These are phyloP conservation scores for Agonopterix heracliana DNA, from an alignment of 2,888 invertebrate species.

Conservation along the genomic window DNA sequence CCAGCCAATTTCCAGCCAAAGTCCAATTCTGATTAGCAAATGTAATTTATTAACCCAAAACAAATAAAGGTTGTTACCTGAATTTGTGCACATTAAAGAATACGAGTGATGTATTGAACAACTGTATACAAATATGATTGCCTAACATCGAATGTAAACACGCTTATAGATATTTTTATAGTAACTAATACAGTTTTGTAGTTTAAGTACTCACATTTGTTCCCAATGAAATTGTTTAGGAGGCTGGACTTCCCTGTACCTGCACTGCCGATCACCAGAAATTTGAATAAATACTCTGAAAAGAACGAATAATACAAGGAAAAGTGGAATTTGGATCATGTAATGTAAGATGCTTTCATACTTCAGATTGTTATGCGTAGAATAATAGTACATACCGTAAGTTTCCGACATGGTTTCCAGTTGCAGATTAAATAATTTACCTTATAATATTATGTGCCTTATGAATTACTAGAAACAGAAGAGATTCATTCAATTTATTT, in stretches of 20 bases:
- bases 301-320: constrained; percentile 16
- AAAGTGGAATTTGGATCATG: neutral
- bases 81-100: too few relatives aligned
- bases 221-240: constrained; percentile 89
- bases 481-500: too few relatives aligned
- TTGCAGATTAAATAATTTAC: neutral
- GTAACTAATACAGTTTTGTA: neutral
- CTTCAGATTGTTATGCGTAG: neutral
- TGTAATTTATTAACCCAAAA: too few relatives aligned
- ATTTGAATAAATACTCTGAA: constrained; percentile 90
- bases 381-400: constrained; percentile 25
- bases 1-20: too few relatives aligned
- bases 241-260: constrained; percentile 90
- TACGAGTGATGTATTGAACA: too few relatives aligned
- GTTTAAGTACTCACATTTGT: constrained; percentile 81
- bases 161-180: neutral
- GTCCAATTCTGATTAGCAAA: too few relatives aligned
- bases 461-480: too few relatives aligned
- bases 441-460: too few relatives aligned
- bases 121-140: too few relatives aligned
- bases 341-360: neutral
- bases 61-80: too few relatives aligned
- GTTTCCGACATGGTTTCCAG: constrained; percentile 33
- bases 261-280: constrained; percentile 89
- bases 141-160: too few relatives aligned